Evolutionary conservation across 1,140 invertebrate species (phyloP).

Genomic region (roundworm (Caenorhabditis elegans)): WBcel235 BX284605.5:3979501-3980000

Average conservation of each 20-base stretch:
- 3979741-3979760: too few relatives aligned
- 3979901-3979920: not conserved
- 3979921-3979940: not conserved
- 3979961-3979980: not conserved
- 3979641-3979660: not conserved
- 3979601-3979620: too few relatives aligned
- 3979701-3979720: not conserved
- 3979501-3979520: too few relatives aligned
- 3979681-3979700: not conserved
- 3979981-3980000: too few relatives aligned
- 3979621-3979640: not conserved
- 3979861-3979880: not conserved
- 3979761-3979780: not conserved
- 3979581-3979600: too few relatives aligned
- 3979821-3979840: not conserved
- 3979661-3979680: not conserved
- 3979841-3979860: not conserved
- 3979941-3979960: not conserved
- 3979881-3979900: not conserved
- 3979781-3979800: not conserved
- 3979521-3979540: too few relatives aligned
- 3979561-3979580: not conserved
- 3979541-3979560: too few relatives aligned
- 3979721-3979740: too few relatives aligned
- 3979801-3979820: not conserved